Evolutionary conservation across 2,888 invertebrate genomes (phyloP).

Genomic region (Rosalia funebris): DNA sequence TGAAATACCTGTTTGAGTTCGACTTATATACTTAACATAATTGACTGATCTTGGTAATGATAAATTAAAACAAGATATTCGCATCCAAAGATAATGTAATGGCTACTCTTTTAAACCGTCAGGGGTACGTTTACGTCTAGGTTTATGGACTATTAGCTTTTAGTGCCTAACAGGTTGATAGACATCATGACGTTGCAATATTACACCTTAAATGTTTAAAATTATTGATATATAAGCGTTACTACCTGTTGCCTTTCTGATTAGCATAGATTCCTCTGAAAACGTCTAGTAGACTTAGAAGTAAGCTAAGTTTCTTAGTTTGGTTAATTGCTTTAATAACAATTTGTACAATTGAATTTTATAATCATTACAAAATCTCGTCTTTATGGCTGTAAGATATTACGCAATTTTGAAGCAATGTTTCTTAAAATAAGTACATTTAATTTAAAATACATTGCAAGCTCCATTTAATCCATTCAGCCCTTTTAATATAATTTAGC

Average conservation of each 20-base stretch:
- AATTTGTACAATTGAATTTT: too few relatives aligned
- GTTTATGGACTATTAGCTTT: conserved; percentile 16
- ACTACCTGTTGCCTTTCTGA: conserved; percentile 3
- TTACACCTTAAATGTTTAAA: conserved; percentile 5
- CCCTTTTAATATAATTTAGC: too few relatives aligned
- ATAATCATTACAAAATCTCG: too few relatives aligned
- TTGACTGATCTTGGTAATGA: conserved; percentile 50
- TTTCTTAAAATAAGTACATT: too few relatives aligned
- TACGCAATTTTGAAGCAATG: too few relatives aligned
- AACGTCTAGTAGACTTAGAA: too few relatives aligned
- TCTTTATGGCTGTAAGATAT: too few relatives aligned
- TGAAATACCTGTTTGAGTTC: conserved; percentile 31
- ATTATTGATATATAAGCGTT: conserved; percentile 17
- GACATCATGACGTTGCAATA: conserved; percentile 17
- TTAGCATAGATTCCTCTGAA: too few relatives aligned
- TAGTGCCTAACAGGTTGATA: conserved; percentile 11
- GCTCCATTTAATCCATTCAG: too few relatives aligned
- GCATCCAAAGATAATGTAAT: conserved; percentile 46
- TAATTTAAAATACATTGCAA: too few relatives aligned
- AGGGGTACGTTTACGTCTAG: conserved; percentile 12
- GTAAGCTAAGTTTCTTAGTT: too few relatives aligned
- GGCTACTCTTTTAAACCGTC: conserved; percentile 37
- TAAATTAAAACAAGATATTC: conserved; percentile 52
- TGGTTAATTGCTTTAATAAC: too few relatives aligned
- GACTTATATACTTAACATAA: conserved; percentile 57